Evolutionary conservation across 2,888 invertebrate species (phyloP), one percentile per base, ranked within the genome.

Genomic region (Chloroclystis v-ata): DNA sequence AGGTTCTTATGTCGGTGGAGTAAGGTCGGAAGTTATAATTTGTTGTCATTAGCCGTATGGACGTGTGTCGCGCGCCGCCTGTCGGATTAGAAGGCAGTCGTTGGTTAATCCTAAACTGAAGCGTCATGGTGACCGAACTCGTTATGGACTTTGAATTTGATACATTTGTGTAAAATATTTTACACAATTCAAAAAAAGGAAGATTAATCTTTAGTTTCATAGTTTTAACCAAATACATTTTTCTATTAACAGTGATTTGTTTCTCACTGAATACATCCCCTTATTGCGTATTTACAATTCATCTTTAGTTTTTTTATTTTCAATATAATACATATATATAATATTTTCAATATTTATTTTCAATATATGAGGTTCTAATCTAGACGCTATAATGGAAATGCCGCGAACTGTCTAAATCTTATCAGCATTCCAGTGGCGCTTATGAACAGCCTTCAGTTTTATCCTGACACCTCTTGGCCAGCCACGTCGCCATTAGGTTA

Each of bases 361-460:
- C n/a, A n/a, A n/a, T n/a, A n/a, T n/a, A 7, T 29, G 1, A 38
- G 9, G 29, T 25, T 8, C 26, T 4, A 60, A 63, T 20, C 8
- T 44, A n/a, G 0, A 2, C 0, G 8, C 52, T 24, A 6, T n/a
- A 58, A 24, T 28, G 40, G 7, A 50, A 54, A 5, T 30, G 8
- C 20, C 1, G 1, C 2, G 47, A 56, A 55, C 65, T 67, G 69
- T 62, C 65, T 49, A 57, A 64, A 68, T 70, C 63, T 68, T 69
- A 67, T 69, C 69, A 56, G 56, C 49, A 61, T 62, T 68, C 69
- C 65, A 58, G 52, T 47, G 41, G 39, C 56, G 68, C 67, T 67
- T 20, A 56, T 11, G 32, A 49, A 52, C 52, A 53, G 60, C 58
- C 53, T 49, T 38, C 54, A 53, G 48, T 49, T 56, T 56, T 65